These are phyloP conservation scores for Chroicocephalus ridibundus DNA, from an alignment of 2,113 vertebrate species.

Conservation along the genomic window DNA sequence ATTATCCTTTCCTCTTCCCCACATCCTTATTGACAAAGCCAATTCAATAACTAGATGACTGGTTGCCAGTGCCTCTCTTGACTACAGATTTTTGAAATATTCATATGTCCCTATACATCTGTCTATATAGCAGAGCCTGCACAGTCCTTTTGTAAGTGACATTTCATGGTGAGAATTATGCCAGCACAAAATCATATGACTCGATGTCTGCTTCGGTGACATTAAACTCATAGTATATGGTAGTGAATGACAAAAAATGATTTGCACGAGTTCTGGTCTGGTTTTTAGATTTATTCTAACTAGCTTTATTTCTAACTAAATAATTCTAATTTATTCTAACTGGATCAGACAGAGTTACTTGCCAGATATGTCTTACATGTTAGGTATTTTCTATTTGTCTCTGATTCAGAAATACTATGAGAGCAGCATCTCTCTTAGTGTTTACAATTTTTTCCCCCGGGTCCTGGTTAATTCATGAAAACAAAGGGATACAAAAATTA, in stretches of 20 bases:
- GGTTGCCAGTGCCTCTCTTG: slow-evolving; percentile 66
- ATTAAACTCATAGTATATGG: not conserved
- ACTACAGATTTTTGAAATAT: slow-evolving; percentile 68
- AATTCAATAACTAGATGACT: slow-evolving; percentile 65
- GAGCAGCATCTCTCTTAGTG: not conserved
- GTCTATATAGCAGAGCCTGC: slow-evolving; percentile 48
- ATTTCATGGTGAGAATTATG: slow-evolving; percentile 55
- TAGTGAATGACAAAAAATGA: not conserved
- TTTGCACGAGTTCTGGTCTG: not conserved
- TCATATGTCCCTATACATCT: slow-evolving; percentile 66
- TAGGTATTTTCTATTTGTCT: not conserved
- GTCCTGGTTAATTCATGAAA: not conserved
- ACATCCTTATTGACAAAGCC: slow-evolving; percentile 63
- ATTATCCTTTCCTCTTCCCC: slow-evolving; percentile 55
- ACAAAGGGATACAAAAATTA: not conserved
- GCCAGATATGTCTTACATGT: not conserved
- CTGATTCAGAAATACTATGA: not conserved
- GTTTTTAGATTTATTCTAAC: slow-evolving; percentile 6
- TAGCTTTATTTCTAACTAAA: not conserved
- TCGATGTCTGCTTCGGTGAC: slow-evolving; percentile 32
- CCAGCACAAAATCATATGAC: slow-evolving; percentile 54
- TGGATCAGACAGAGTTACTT: not conserved
- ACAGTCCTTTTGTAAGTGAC: slow-evolving; percentile 61
- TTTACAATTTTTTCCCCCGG: not conserved
- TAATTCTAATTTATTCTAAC: not conserved